Base-by-base conservation (phyloP, 2,797 vertebrate species). In the Pteronotus mesoamericanus region DNA sequence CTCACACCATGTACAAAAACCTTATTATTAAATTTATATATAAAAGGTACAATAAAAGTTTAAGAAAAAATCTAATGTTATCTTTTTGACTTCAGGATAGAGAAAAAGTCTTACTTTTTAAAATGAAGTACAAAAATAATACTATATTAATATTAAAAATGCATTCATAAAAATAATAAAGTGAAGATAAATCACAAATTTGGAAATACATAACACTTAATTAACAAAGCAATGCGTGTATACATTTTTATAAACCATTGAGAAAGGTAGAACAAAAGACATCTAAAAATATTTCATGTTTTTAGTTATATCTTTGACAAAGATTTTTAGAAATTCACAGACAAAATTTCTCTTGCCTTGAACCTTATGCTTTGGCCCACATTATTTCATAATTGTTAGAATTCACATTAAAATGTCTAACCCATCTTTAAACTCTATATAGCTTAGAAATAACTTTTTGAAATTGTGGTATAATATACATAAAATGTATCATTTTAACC, bases 371-470 rank as follows among this genome's bases (percentile, higher is more conserved):
- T 85, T 84, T 77, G 66, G 78, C 15, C 12, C 18, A 89, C 3
- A 42, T 86, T 69, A 86, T 87, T 90, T 90, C 57, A 64, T 83
- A 82, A 68, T 91, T 80, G 44, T 66, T 83, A 85, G 57, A 74
- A 57, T 86, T 64, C 44, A 79, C 12, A 53, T 85, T 44, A 72
- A 86, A 57, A 79, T 80, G 12, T 59, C 46, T 66, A 57, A 44
- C 26, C 85, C 22, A 89, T 53, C 10, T 86, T 64, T 64, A 42
- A 94, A 29, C 37, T 79, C 16, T 46, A 48, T 37, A 74, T 69
- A 29, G 55, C 19, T 91, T 86, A 53, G 57, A 55, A 72, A n/a
- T 77, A 55, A 46, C 12, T 37, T 89, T 89, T 53, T 34, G 22
- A 18, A 18, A 26, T 48, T 57, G 4, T 48, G 68, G 19, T n/a